phyloP scores from a whole-genome alignment of 2,113 vertebrate genomes.

The Prunella fulvescens region DNA sequence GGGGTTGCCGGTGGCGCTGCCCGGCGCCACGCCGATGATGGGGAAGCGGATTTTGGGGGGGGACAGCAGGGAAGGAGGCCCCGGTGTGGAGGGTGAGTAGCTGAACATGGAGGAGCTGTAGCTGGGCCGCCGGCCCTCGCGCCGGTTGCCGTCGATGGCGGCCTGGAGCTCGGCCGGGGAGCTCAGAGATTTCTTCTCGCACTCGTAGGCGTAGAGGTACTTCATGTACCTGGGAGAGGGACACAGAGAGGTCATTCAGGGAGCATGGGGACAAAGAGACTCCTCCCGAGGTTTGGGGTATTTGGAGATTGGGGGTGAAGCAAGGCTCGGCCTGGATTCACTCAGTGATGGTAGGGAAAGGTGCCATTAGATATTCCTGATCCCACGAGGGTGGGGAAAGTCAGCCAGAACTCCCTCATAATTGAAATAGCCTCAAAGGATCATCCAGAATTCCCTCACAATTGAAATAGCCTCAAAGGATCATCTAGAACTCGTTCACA shows the following conservation, averaged over 20 bases:
- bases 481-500: not conserved
- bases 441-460: not conserved
- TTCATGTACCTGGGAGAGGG: constrained; percentile 84
- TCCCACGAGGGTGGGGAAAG: no score
- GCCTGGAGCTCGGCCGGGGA: constrained; percentile 94
- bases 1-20: constrained; percentile 68
- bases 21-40: constrained; percentile 73
- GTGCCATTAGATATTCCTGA: fast-evolving
- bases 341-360: fast-evolving
- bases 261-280: not conserved
- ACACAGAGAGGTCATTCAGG: not conserved
- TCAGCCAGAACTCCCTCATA: not conserved
- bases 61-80: constrained; percentile 70
- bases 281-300: fast-evolving
- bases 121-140: constrained; percentile 92
- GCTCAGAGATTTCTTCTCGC: constrained; percentile 94
- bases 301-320: not conserved
- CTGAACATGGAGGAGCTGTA: constrained; percentile 90
- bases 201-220: constrained; percentile 96
- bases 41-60: constrained; percentile 84
- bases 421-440: no score
- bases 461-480: fast-evolving
- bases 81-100: constrained; percentile 73
- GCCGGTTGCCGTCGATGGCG: constrained; percentile 92
- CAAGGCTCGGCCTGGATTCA: no score